Conservation (phyloP, 1,140 invertebrate genomes). For the Charaxes varanes region DNA sequence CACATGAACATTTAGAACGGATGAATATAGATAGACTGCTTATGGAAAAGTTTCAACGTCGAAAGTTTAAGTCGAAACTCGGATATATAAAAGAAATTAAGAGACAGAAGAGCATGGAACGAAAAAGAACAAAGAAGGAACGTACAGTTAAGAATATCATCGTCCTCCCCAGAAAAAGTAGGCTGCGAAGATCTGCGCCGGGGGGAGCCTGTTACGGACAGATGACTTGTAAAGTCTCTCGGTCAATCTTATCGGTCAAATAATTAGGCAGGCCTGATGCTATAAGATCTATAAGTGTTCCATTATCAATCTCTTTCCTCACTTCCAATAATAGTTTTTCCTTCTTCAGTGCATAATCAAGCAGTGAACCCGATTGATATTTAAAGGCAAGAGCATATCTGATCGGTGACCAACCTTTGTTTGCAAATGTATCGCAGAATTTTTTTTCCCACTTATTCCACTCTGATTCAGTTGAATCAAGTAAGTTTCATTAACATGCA, state of each 20-base stretch:
- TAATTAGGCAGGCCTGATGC: constrained; percentile 25
- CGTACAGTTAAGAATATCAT: no score
- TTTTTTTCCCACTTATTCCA: constrained; percentile 20
- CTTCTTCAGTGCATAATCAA: constrained; percentile 26
- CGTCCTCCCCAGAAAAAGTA: no score
- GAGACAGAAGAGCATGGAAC: no score
- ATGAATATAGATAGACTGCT: no score
- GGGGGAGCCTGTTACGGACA: no score
- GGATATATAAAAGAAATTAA: no score
- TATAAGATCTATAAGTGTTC: constrained; percentile 29
- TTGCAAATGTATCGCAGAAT: constrained; percentile 18
- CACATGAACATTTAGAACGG: no score
- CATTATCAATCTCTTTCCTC: constrained; percentile 21
- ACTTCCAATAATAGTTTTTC: constrained; percentile 34
- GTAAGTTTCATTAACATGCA: constrained; percentile 18
- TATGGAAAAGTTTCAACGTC: no score
- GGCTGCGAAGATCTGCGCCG: no score
- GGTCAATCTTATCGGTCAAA: constrained; percentile 26
- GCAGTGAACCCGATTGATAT: constrained; percentile 32
- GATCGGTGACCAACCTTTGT: constrained; percentile 19
- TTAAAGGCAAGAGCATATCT: constrained; percentile 34
- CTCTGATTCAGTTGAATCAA: constrained; percentile 20
- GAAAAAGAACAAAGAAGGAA: no score
- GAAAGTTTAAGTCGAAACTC: no score
- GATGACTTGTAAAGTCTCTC: constrained; percentile 22